Conservation (phyloP, 1,140 invertebrate species). For the Trichonephila clavata region DNA sequence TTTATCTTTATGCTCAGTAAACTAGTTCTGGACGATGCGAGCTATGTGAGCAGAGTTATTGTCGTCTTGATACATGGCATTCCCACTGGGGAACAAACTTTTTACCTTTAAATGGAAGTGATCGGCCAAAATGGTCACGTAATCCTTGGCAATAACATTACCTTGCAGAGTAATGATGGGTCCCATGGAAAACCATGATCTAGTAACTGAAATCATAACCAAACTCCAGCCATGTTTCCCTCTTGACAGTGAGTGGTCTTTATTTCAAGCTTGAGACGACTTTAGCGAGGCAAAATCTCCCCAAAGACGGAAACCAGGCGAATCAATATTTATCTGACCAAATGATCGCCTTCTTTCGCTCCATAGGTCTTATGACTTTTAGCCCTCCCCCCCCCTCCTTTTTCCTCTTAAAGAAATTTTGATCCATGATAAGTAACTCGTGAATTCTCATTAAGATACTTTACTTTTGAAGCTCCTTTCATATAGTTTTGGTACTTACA, state of each 20-base stretch:
- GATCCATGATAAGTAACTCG: too few relatives aligned
- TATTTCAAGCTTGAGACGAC: too few relatives aligned
- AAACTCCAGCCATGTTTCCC: background rate
- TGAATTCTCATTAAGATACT: too few relatives aligned
- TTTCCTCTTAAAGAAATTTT: too few relatives aligned
- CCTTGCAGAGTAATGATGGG: background rate
- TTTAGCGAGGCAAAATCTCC: too few relatives aligned
- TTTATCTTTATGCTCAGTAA: background rate
- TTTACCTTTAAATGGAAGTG: background rate
- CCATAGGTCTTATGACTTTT: background rate
- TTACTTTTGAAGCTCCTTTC: too few relatives aligned
- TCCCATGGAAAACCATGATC: background rate
- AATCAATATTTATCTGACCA: too few relatives aligned
- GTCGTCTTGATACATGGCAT: background rate
- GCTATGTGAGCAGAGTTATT: background rate
- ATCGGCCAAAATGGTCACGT: background rate
- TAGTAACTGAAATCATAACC: background rate
- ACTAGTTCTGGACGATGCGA: background rate
- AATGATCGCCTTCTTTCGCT: background rate
- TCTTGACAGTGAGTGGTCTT: background rate
- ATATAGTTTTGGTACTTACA: too few relatives aligned
- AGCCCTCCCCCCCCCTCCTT: too few relatives aligned
- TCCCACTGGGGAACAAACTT: background rate
- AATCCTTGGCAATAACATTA: background rate
- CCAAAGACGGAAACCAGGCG: too few relatives aligned